Conservation (phyloP, 1,140 invertebrate genomes). For the Sarcophaga peregrina region DNA sequence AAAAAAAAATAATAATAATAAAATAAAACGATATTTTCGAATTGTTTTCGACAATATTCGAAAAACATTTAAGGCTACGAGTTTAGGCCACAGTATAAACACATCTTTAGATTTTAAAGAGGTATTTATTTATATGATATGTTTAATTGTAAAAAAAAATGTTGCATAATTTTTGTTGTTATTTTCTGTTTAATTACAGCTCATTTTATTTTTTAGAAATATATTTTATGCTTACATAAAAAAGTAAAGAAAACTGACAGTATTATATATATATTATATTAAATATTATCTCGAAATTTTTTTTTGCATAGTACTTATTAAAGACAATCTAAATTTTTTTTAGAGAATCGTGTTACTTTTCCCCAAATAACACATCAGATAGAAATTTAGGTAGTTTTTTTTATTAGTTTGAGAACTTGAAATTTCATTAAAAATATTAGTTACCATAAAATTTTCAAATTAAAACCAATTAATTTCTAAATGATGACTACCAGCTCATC, state of each 20-base stretch:
- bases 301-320: background rate
- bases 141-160: background rate
- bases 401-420: background rate
- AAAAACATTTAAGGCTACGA: background rate
- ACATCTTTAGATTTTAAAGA: background rate
- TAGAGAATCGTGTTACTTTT: constrained; percentile 3
- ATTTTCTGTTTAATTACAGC: constrained; percentile 36
- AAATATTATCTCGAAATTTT: background rate
- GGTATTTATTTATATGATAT: background rate
- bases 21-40: constrained; percentile 8
- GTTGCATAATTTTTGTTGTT: constrained; percentile 4
- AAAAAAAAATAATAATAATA: no score
- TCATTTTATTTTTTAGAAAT: constrained; percentile 34
- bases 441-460: background rate
- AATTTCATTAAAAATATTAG: background rate
- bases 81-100: constrained; percentile 11
- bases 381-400: background rate
- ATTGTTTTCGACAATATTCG: constrained; percentile 5
- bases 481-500: constrained; percentile 46
- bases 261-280: constrained; percentile 36
- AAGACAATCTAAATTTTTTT: constrained; percentile 2
- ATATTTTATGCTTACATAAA: constrained; percentile 29
- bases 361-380: background rate
- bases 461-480: constrained; percentile 36
- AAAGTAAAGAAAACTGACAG: constrained; percentile 23